Conservation (phyloP, 2,888 invertebrate genomes). For the Scelioninae gen. 2 region DNA sequence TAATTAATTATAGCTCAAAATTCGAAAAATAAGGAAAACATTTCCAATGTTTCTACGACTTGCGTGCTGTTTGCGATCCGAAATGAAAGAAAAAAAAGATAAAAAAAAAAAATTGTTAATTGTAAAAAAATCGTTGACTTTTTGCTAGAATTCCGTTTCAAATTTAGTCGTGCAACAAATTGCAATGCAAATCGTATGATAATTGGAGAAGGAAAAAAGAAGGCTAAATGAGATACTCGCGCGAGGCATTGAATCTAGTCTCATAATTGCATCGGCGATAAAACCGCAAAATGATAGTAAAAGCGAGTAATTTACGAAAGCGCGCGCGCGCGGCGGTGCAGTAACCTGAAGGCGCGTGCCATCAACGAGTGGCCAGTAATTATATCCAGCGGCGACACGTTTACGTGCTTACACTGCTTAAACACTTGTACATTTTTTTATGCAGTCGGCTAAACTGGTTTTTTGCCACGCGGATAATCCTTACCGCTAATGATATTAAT, state of each 20-base stretch:
- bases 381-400: constrained; percentile 59
- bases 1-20: too few relatives aligned
- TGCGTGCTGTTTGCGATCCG: too few relatives aligned
- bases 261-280: constrained; percentile 48
- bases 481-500: constrained; percentile 44
- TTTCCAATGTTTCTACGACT: too few relatives aligned
- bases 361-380: constrained; percentile 52
- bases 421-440: constrained; percentile 45
- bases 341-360: constrained; percentile 56
- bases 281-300: constrained; percentile 57
- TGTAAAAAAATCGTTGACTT: too few relatives aligned
- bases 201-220: neutral
- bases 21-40: too few relatives aligned
- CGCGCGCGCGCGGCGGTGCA: constrained; percentile 43
- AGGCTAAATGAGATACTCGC: constrained; percentile 4
- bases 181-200: constrained; percentile 2
- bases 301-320: constrained; percentile 56
- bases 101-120: neutral
- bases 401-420: constrained; percentile 58
- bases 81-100: neutral
- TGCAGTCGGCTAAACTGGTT: constrained; percentile 47
- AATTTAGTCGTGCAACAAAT: neutral
- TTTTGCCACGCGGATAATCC: constrained; percentile 48
- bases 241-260: constrained; percentile 30
- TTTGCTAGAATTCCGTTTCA: neutral